These are phyloP conservation scores for Pristiophorus japonicus DNA, from an alignment of 2,113 vertebrate genomes.

Conservation along the genomic window DNA sequence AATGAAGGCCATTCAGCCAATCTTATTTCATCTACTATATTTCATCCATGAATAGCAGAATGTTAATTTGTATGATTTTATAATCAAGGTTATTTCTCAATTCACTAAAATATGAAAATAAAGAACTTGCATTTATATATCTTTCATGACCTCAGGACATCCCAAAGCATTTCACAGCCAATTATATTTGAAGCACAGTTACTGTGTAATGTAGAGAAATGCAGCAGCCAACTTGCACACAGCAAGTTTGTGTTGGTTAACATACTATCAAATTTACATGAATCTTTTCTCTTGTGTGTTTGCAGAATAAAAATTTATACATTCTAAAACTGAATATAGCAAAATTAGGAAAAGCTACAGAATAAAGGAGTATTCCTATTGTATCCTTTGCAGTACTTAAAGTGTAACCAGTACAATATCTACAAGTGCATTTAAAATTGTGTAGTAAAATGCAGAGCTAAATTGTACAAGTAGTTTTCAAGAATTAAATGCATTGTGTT, in stretches of 20 bases:
- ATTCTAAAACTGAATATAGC: not conserved
- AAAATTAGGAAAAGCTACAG: not conserved
- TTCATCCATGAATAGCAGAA: not conserved
- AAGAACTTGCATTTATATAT: not conserved
- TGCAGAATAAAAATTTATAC: not conserved
- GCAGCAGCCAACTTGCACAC: not conserved
- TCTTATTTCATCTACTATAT: not conserved
- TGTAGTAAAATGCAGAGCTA: not conserved
- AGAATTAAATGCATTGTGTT: not conserved
- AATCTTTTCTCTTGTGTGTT: not conserved
- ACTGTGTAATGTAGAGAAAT: not conserved
- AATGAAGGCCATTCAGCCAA: not conserved
- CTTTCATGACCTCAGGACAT: not conserved
- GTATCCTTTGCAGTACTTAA: not conserved
- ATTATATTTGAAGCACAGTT: not conserved
- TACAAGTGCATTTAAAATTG: not conserved
- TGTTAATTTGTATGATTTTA: not conserved
- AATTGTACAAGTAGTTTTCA: not conserved
- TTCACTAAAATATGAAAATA: not conserved
- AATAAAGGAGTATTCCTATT: not conserved
- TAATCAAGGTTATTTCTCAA: not conserved
- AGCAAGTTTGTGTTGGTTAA: not conserved
- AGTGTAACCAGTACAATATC: not conserved
- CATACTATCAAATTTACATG: not conserved
- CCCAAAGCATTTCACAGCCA: not conserved